Percentiles rank a stretch among this genome's conserved stretches.
Evolutionary conservation across 2,797 vertebrate genomes (phyloP).

Genomic region (Chrosomus eos): DNA sequence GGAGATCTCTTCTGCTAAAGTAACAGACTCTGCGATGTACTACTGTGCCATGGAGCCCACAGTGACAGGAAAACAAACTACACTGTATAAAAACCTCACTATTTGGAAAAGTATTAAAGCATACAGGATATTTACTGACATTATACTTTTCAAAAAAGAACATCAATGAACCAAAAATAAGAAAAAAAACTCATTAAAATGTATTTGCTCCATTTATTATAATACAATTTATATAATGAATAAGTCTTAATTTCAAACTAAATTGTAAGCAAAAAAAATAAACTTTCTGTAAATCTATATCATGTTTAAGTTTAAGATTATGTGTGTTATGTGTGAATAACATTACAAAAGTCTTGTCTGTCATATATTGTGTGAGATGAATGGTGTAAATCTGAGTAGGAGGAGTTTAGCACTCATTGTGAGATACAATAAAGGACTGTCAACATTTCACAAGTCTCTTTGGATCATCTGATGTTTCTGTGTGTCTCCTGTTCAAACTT

Average conservation of each 20-base stretch:
- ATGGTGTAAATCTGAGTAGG: background rate
- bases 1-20: slow-evolving; percentile 23
- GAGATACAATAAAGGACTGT: background rate
- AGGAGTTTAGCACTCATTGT: background rate
- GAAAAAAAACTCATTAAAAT: background rate
- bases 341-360: background rate
- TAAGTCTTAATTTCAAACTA: background rate
- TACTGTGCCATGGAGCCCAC: slow-evolving; percentile 45
- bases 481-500: background rate
- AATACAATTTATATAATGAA: background rate
- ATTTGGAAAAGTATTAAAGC: background rate
- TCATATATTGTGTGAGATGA: background rate
- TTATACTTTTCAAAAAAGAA: background rate
- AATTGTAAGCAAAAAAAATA: background rate
- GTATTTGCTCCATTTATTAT: background rate
- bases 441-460: background rate
- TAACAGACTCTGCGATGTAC: slow-evolving; percentile 31
- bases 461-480: background rate
- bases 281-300: too few relatives aligned
- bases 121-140: background rate
- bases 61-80: slow-evolving; percentile 12
- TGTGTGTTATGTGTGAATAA: background rate
- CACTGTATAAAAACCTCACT: slow-evolving; percentile 32
- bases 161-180: background rate
- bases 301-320: too few relatives aligned